Evolutionary conservation across 2,113 vertebrate species (phyloP).

Genomic region (Gadus chalcogrammus): DNA sequence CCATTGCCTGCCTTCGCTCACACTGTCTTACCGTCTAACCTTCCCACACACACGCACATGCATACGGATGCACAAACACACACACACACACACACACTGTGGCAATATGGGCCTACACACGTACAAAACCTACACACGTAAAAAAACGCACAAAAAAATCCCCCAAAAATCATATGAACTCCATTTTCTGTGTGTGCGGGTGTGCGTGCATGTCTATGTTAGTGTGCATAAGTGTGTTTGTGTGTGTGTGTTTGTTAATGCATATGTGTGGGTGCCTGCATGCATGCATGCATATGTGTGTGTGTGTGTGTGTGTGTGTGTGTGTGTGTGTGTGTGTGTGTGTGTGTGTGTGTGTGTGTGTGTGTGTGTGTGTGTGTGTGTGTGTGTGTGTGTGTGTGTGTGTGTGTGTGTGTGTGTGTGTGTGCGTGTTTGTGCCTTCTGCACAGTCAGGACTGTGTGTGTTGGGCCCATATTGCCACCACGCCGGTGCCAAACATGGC

Average conservation of each 20-base stretch:
- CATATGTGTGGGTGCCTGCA: constrained; percentile 45
- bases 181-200: not conserved
- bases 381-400: not conserved
- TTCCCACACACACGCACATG: constrained; percentile 2
- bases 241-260: constrained; percentile 8
- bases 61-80: not conserved
- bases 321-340: constrained; percentile 51
- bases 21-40: not conserved
- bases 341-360: not conserved
- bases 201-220: not conserved
- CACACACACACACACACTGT: not conserved
- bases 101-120: too few relatives aligned
- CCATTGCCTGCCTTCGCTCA: constrained; percentile 12
- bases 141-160: too few relatives aligned
- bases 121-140: too few relatives aligned
- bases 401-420: constrained; percentile 51
- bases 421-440: constrained; percentile 38
- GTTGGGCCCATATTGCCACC: constrained; percentile 66
- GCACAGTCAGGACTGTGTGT: constrained; percentile 36
- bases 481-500: constrained; percentile 58
- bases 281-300: not conserved
- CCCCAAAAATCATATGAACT: constrained; percentile 10
- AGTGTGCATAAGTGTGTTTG: not conserved
- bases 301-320: constrained; percentile 30
- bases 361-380: not conserved